Evolutionary conservation across 2,888 invertebrate species (phyloP).

Genomic region (Formica aserva): DNA sequence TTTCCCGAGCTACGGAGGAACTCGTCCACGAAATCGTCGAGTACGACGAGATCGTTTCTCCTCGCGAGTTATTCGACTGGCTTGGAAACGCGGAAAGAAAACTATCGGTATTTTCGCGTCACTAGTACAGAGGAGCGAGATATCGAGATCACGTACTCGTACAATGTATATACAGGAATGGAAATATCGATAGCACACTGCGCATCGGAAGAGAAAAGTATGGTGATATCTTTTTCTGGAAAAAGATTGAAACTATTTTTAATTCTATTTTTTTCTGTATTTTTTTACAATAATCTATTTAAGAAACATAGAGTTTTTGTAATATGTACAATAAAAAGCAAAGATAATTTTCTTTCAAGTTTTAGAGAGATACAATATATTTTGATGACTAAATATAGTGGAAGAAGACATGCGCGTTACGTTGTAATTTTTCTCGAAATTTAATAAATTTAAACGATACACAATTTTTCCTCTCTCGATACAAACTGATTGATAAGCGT

Average conservation of each 20-base stretch:
- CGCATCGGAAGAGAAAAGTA: not conserved
- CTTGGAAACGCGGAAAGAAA: not conserved
- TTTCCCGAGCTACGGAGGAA: conserved; percentile 17
- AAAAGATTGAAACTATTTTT: not conserved
- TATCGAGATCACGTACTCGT: not conserved
- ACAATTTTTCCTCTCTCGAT: not conserved
- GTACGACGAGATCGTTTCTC: conserved; percentile 42
- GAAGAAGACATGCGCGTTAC: not conserved
- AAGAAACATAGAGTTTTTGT: not conserved
- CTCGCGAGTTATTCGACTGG: conserved; percentile 8
- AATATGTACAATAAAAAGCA: not conserved
- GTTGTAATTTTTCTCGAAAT: conserved; percentile 23
- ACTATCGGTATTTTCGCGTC: conserved; percentile 25
- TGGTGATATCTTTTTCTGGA: not conserved
- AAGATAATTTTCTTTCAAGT: not conserved
- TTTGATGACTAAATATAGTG: not conserved
- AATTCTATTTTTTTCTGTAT: not conserved
- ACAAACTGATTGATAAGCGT: conserved; percentile 18
- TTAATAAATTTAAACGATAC: not conserved
- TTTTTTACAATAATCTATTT: not conserved
- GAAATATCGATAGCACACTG: not conserved
- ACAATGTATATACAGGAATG: not conserved
- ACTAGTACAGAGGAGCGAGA: not conserved
- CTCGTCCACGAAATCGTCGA: conserved; percentile 49
- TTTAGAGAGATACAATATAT: not conserved